phyloP scores from a whole-genome alignment of 2,113 vertebrate species.

The Carassius carassius region DNA sequence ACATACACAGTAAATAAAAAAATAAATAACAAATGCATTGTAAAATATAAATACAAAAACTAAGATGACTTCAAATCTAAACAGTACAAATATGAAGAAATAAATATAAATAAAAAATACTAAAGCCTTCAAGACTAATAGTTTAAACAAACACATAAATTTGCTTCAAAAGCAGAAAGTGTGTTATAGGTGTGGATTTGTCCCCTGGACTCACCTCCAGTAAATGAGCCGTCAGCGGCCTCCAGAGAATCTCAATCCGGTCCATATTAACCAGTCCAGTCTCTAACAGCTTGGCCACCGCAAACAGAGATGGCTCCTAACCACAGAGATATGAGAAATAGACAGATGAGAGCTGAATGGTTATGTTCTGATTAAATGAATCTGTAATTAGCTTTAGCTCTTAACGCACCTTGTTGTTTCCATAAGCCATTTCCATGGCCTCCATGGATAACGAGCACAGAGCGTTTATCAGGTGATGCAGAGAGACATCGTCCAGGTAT shows the following conservation, averaged over 20 bases:
- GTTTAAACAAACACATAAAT: background rate
- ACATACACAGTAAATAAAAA: background rate
- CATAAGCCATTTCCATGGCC: slow-evolving; percentile 99
- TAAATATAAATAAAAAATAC: background rate
- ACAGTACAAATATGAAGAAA: background rate
- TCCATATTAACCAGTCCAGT: slow-evolving; percentile 98
- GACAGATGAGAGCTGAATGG: background rate
- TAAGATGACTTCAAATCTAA: background rate
- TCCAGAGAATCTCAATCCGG: slow-evolving; percentile 97
- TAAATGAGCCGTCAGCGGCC: slow-evolving; percentile 93
- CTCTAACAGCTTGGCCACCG: slow-evolving; percentile 96
- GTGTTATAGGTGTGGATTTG: background rate
- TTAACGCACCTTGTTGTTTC: slow-evolving; percentile 89
- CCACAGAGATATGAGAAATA: slow-evolving; percentile 37
- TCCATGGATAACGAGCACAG: slow-evolving; percentile 97
- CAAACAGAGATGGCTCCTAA: slow-evolving; percentile 98
- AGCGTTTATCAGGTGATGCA: slow-evolving; percentile 98
- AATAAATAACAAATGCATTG: background rate
- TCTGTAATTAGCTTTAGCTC: background rate
- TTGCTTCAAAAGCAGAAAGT: background rate
- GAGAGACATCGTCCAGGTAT: slow-evolving; percentile 97
- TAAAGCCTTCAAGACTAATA: background rate
- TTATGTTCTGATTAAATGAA: background rate
- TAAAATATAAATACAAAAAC: background rate
- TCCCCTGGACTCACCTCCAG: slow-evolving; percentile 83